Evolutionary conservation across 2,888 invertebrate genomes (phyloP), one percentile per base, ranked within the genome.

Genomic region (Drosophila leonis): DNA sequence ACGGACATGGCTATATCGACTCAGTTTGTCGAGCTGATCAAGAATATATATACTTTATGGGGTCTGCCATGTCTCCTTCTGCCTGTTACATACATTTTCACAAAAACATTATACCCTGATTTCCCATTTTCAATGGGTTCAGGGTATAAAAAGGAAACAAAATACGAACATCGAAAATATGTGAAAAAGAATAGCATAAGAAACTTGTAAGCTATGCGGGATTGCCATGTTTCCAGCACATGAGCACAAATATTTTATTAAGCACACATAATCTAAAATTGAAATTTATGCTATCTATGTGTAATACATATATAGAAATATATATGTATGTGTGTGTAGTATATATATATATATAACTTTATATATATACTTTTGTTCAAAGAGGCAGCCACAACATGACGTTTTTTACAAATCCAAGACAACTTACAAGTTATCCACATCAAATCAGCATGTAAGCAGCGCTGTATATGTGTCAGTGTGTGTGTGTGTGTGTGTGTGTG

Each of bases 211-310:
- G 48, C 49, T 20, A 27, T 56, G 56, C 29, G 31, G 37, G 33
- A 46, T 31, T 65, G 37, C 52, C 48, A 41, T 52, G 41, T 35
- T 35, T 39, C 29, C 33, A 65, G 33, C 59, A 55, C 44, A 54
- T 55, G 65, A 72, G 52, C 27, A 72, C 20, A 74, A 70, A 84
- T 83, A 87, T 83, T 83, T 83, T 81, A 88, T 83, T 76, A 89
- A 81, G 73, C 76, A 71, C 72, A 76, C 71, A 89, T 72, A 83
- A 81, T 89, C 75, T 86, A 78, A 86, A 81, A 84, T 89, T 88
- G 87, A 84, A 89, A 84, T 84, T 83, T 81, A 88, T 86, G 76
- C 81, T 48, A 72, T 74, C 54, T 31, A 31, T 42, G 9, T 20
- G 18, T 29, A 18, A 13, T 33, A 20, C 1, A 39, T 55, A 5